Evolutionary conservation across 2,113 vertebrate genomes (phyloP).

Genomic region (Spea bombifrons): DNA sequence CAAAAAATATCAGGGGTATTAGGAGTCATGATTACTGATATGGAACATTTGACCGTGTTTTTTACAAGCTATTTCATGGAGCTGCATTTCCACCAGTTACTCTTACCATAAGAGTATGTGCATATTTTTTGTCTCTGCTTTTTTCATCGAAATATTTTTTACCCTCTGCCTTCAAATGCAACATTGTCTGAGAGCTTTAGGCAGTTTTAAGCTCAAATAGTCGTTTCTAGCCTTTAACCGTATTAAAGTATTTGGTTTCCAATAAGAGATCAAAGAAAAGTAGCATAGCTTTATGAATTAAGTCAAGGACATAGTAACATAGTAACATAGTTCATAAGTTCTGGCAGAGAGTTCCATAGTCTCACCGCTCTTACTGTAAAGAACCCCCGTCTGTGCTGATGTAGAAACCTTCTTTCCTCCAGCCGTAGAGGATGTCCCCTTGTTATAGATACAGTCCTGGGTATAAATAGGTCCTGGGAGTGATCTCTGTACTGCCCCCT

Average conservation of each 20-base stretch:
- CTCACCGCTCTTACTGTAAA: too few relatives aligned
- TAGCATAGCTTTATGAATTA: constrained; percentile 38
- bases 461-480: too few relatives aligned
- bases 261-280: constrained; percentile 37
- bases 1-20: too few relatives aligned
- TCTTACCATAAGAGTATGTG: background rate
- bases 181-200: constrained; percentile 33
- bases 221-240: constrained; percentile 37
- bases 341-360: too few relatives aligned
- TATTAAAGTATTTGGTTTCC: constrained; percentile 39
- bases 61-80: background rate
- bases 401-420: too few relatives aligned
- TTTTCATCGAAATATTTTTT: constrained; percentile 18
- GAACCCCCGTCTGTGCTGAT: too few relatives aligned
- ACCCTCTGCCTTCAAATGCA: constrained; percentile 17
- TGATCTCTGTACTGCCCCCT: too few relatives aligned
- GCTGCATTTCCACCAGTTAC: background rate
- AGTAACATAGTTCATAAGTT: too few relatives aligned
- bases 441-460: too few relatives aligned
- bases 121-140: background rate
- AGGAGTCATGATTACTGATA: too few relatives aligned
- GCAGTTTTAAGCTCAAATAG: constrained; percentile 31
- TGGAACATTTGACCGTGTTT: background rate
- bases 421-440: too few relatives aligned
- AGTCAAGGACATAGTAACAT: constrained; percentile 33